These are phyloP conservation scores for Pachymerium ferrugineum DNA, from an alignment of 2,888 invertebrate species.

Conservation along the genomic window DNA sequence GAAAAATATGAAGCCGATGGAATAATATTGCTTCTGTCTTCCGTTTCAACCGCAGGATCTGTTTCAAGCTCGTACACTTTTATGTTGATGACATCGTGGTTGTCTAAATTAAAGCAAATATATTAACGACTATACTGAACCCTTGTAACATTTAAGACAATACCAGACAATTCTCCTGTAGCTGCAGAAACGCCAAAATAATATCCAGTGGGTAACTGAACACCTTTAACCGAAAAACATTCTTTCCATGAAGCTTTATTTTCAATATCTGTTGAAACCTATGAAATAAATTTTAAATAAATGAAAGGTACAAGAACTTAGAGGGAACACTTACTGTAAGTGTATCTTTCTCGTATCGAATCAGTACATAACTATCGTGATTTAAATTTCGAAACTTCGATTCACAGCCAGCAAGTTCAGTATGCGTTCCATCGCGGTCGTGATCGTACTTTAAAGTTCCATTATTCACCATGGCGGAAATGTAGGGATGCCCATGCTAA, in stretches of 20 bases:
- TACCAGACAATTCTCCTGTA: conserved; percentile 79
- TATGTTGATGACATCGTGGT: conserved; percentile 87
- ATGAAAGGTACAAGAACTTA: neutral
- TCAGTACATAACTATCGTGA: conserved; percentile 81
- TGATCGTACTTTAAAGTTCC: conserved; percentile 94
- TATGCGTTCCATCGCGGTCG: conserved; percentile 96
- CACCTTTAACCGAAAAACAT: conserved; percentile 82
- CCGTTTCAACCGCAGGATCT: conserved; percentile 56
- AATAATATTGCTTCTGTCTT: conserved; percentile 71
- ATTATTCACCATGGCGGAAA: conserved; percentile 97
- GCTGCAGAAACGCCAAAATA: conserved; percentile 91
- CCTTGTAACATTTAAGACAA: neutral
- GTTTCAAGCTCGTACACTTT: conserved; percentile 87
- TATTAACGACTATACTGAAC: neutral
- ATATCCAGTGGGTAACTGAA: conserved; percentile 89
- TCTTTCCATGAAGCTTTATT: conserved; percentile 90
- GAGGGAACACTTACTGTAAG: conserved; percentile 55
- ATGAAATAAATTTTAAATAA: conserved; percentile 40
- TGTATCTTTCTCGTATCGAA: conserved; percentile 85
- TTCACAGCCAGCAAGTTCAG: conserved; percentile 94
- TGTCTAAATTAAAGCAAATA: conserved; percentile 61
- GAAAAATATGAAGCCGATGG: conserved; percentile 87
- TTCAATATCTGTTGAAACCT: conserved; percentile 86
- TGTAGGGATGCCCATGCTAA: conserved; percentile 96
- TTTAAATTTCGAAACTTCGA: conserved; percentile 87